A percentile compares a stretch with the other conserved stretches of the same genome.
Evolutionary conservation across 1,140 invertebrate species (phyloP).

Genomic region (Halotydeus destructor): DNA sequence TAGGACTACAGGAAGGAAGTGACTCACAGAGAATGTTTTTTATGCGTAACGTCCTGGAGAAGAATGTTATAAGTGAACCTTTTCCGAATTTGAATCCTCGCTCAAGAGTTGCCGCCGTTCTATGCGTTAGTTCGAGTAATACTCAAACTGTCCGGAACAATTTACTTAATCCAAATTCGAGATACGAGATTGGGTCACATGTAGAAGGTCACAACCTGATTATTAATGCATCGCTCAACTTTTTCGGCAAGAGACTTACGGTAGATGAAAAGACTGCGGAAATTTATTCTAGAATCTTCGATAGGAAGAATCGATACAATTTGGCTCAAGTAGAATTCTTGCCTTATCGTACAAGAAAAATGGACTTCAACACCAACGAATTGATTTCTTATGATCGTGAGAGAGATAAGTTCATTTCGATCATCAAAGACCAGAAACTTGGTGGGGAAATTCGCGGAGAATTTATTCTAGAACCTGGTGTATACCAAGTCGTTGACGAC

Average conservation of each 20-base stretch:
- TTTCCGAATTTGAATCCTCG: slow-evolving; percentile 58
- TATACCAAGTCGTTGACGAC: slow-evolving; percentile 60
- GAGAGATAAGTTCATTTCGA: slow-evolving; percentile 16
- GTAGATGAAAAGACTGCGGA: slow-evolving; percentile 19
- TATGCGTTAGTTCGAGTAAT: slow-evolving; percentile 65
- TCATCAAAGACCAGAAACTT: slow-evolving; percentile 20
- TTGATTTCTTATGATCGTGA: slow-evolving; percentile 19
- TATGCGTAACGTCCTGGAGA: slow-evolving; percentile 62
- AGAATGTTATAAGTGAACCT: slow-evolving; percentile 69
- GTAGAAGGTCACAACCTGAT: slow-evolving; percentile 73
- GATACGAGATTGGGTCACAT: slow-evolving; percentile 85
- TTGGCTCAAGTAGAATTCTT: slow-evolving; percentile 64
- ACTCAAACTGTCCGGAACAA: slow-evolving; percentile 73
- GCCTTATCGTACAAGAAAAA: slow-evolving; percentile 43
- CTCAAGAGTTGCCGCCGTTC: slow-evolving; percentile 66
- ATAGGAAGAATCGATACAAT: slow-evolving; percentile 75
- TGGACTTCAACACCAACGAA: slow-evolving; percentile 19
- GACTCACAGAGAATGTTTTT: slow-evolving; percentile 55
- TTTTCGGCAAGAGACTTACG: slow-evolving; percentile 42
- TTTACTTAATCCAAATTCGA: slow-evolving; percentile 67
- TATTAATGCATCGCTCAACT: slow-evolving; percentile 86
- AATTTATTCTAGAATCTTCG: slow-evolving; percentile 51
- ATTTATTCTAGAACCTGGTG: slow-evolving; percentile 46
- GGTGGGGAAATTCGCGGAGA: slow-evolving; percentile 73
- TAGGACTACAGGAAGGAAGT: slow-evolving; percentile 68